Percentiles rank a stretch among this genome's conserved stretches.
Conservation (phyloP, 2,797 vertebrate species). For the Alosa sapidissima region DNA sequence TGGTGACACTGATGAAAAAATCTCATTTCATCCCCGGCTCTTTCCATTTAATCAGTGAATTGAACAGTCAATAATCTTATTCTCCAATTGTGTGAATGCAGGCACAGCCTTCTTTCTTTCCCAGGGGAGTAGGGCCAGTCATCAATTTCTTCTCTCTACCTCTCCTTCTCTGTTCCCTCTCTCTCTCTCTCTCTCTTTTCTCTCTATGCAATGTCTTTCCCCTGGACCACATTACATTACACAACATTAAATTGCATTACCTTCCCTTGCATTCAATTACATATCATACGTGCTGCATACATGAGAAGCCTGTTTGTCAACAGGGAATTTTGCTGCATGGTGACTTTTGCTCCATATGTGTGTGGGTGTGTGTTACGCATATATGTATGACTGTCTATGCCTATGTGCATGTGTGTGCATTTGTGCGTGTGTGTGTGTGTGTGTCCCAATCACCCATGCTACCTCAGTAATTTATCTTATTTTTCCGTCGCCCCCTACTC, state of each 20-base stretch:
- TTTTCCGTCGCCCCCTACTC: neutral
- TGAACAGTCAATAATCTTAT: slow-evolving; percentile 45
- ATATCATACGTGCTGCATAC: slow-evolving; percentile 36
- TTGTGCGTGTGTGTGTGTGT: neutral
- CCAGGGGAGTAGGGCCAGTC: slow-evolving; percentile 34
- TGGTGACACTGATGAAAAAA: slow-evolving; percentile 40
- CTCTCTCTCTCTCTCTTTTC: neutral
- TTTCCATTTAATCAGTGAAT: slow-evolving; percentile 47
- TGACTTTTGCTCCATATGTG: neutral
- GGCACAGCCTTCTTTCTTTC: neutral
- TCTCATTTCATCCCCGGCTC: slow-evolving; percentile 43
- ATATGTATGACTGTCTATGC: slow-evolving; percentile 17
- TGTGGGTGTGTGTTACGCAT: slow-evolving; percentile 24
- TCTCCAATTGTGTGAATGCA: slow-evolving; percentile 38
- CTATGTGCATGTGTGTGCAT: slow-evolving; percentile 18
- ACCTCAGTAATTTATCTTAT: slow-evolving; percentile 10
- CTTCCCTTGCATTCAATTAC: slow-evolving; percentile 45
- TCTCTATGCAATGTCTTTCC: neutral
- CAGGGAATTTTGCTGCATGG: neutral
- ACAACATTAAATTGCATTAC: slow-evolving; percentile 42
- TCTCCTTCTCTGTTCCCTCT: slow-evolving; percentile 24
- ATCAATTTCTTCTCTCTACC: slow-evolving; percentile 29
- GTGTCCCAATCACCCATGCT: neutral
- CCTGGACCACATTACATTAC: slow-evolving; percentile 49
- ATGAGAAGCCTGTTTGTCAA: slow-evolving; percentile 32